Evolutionary conservation across 2,113 vertebrate species (phyloP), one percentile per base, ranked within the genome.

Genomic region (Indicator maculatus): DNA sequence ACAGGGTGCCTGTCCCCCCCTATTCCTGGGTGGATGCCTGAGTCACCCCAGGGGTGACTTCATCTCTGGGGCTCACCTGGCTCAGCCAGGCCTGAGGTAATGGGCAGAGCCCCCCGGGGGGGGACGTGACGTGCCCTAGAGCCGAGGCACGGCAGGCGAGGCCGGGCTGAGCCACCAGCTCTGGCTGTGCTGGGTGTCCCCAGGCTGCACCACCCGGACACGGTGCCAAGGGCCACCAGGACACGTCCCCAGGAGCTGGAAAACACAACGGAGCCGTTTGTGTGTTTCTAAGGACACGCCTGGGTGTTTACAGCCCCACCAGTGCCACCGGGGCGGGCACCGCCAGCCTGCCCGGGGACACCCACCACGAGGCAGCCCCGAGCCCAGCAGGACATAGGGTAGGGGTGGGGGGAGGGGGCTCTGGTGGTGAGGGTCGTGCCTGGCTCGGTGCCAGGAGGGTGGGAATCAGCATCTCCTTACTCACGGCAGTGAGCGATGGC

Each of bases 241-340:
- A 78, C 95, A 78, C 36, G 38, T 70, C 83, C 82, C 83, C 12
- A 13, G 55, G 87, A 86, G 80, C 88, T 4, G 76, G 86, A 88
- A 93, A 89, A 81, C 86, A 88, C 41, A 83, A 67, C 23, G 61
- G 93, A 81, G 90, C 88, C 8, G 38, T 86, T 58, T 61, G 90
- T 81, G 88, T 59, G 76, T 94, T 95, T 72, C 93, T 88, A 93
- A 78, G 95, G 96, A 64, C 88, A 93, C 93, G 79, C 90, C 93
- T 83, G 88, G 76, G 86, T 96, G 93, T 94, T 93, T 78, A 92
- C 95, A 80, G 90, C 83, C 71, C 69, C 31, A 2, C 67, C 65
- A 78, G 92, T 64, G 83, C 80, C 95, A 76, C 89, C 27, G 4
- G 76, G 88, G 12, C 77, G 6, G 55, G 52, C 75, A 59, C 77